Base-by-base conservation (phyloP, 2,113 vertebrate species). In the Malurus cyaneus region DNA sequence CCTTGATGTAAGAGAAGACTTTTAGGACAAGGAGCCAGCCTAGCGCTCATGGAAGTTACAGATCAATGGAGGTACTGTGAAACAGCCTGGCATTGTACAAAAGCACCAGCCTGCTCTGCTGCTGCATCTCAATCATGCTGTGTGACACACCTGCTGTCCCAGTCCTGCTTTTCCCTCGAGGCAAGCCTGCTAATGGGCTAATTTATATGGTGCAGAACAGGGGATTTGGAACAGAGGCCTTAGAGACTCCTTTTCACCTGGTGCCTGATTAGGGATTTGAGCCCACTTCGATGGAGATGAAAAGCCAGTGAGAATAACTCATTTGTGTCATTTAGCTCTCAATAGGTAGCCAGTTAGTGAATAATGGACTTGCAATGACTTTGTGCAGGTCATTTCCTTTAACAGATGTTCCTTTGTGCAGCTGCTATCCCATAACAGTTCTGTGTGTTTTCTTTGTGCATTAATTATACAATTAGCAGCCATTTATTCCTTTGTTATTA, bases 361-460 rank as follows among this genome's bases (percentile, higher is more conserved):
- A 88, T 93, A 91, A 94, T 66, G 69, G 85, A 62, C 87, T 82
- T 82, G 54, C 54, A 54, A 81, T 69, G 95, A 82, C 89, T 94
- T 94, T 86, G 91, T 66, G 59, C 64, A 88, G 62, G 89, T 94
- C 71, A 61, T 88, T 96, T 95, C 85, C 78, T 89, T 91, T 86
- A 96, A 79, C 89, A 96, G 94, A 94, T 91, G 93, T 62, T 89
- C 91, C 66, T 82, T 92, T 89, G 81, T 94, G 78, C 87, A 73
- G 62, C 67, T 91, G 46, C 66, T 77, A 65, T 89, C 39, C 65
- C 47, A 5, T 53, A 71, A 74, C n/a, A 17, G 12, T 70, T 89
- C 44, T 73, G 36, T 52, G 21, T 29, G 17, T 54, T 92, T 85
- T 62, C 59, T 94, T 89, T 88, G 26, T 70, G 42, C 20, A 14